Percentiles rank a stretch among this genome's conserved stretches.
Evolutionary conservation across 2,113 vertebrate species (phyloP).

Genomic region (Brachyhypopomus gauderio): DNA sequence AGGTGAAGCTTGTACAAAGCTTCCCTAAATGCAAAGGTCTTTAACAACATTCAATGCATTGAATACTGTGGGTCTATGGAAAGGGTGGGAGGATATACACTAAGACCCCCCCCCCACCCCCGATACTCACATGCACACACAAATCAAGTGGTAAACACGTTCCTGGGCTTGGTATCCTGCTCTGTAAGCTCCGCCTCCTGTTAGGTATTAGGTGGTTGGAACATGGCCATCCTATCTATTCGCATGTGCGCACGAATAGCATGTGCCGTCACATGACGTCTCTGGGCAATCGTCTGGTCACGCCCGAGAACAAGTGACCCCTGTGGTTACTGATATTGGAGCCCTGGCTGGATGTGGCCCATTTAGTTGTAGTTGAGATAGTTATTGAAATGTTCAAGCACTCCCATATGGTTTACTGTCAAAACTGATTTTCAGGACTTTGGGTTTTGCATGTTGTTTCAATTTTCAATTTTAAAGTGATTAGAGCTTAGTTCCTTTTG

Average conservation of each 20-base stretch:
- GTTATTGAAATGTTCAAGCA: constrained; percentile 17
- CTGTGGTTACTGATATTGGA: constrained; percentile 25
- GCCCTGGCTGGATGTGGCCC: constrained; percentile 30
- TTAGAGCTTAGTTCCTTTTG: constrained; percentile 1
- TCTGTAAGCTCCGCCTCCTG: constrained; percentile 33
- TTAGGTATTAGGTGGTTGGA: constrained; percentile 56
- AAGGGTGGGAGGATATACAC: background rate
- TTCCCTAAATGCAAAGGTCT: constrained; percentile 52
- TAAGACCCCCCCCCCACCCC: background rate
- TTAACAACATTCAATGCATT: constrained; percentile 54
- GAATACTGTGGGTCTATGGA: constrained; percentile 31
- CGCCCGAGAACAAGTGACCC: constrained; percentile 46
- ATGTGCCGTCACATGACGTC: constrained; percentile 48
- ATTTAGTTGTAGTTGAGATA: constrained; percentile 44
- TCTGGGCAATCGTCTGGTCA: constrained; percentile 51
- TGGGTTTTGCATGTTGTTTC: constrained; percentile 62
- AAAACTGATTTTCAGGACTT: constrained; percentile 55
- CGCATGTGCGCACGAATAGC: constrained; percentile 45
- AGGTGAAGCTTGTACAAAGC: constrained; percentile 42
- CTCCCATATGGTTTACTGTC: constrained; percentile 45
- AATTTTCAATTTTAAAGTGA: constrained; percentile 40
- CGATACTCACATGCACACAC: background rate
- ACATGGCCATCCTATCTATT: constrained; percentile 70
- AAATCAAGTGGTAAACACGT: constrained; percentile 7
- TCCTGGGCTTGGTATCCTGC: constrained; percentile 21